Conservation (phyloP, 1,140 invertebrate genomes). For the Lepeophtheirus salmonis region DNA sequence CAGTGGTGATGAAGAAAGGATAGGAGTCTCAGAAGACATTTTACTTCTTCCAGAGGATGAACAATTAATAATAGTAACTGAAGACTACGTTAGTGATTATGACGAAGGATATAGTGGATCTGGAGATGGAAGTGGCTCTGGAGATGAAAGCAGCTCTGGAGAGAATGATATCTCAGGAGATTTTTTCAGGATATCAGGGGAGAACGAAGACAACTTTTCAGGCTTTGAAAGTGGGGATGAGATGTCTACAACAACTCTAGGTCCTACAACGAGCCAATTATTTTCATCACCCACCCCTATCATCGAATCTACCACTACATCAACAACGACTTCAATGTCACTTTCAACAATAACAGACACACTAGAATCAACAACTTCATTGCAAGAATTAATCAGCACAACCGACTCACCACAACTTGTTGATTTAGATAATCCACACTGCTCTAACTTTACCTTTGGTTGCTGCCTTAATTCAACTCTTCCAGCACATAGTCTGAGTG, state of each 20-base stretch:
- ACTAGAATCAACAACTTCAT: neutral
- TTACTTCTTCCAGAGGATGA: neutral
- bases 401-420: neutral
- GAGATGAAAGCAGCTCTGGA: neutral
- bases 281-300: neutral
- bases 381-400: neutral
- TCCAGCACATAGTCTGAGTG: constrained; percentile 56
- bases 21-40: neutral
- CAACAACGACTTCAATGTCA: neutral
- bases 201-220: neutral
- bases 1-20: neutral
- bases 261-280: neutral
- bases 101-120: neutral
- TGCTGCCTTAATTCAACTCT: constrained; percentile 68
- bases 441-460: constrained; percentile 50
- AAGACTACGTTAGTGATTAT: too few species aligned
- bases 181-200: constrained; percentile 32
- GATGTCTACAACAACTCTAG: neutral
- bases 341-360: neutral
- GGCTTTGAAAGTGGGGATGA: too few species aligned
- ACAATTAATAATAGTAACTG: too few species aligned
- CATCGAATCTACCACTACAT: neutral
- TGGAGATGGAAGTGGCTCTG: neutral
- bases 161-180: neutral
- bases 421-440: constrained; percentile 26